Evolutionary conservation across 1,140 invertebrate genomes (phyloP), one percentile per base, ranked within the genome.

Genomic region (Drosophila rhopaloa): DNA sequence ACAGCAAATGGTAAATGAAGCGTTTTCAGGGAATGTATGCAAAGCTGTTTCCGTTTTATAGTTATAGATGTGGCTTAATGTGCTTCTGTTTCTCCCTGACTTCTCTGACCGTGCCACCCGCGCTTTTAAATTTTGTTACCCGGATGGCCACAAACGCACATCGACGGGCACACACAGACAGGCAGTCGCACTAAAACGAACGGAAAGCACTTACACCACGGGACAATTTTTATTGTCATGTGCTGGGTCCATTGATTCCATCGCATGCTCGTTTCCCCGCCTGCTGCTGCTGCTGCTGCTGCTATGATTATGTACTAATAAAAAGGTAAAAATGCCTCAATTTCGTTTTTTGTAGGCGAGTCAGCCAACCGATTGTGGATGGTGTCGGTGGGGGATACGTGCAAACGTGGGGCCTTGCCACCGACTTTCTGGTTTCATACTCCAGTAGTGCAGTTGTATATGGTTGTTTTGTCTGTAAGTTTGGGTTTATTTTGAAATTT

Each of bases 301-400:
- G 40, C 48, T 14, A 54, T 41, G 35, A 46, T 57, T 60, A 38
- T 63, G 46, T 59, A 76, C 74, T 54, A 71, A 76, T 70, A 77
- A 70, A 77, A 77, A 77, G 56, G 65, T 77, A 77, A 77, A 77
- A 77, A 77, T 70, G 73, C 75, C 75, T 77, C 75, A 70, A 77
- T 77, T 77, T 70, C 63, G 43, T n/a, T 50, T 57, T 51, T 66
- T 66, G 24, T 47, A 51, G 70, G 44, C 67, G 55, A 73, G 65
- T 32, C 72, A 76, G 59, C 72, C 58, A 65, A 65, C 43, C 74
- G 75, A 57, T 77, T 77, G 51, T 61, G 63, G 58, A 62, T 43
- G 44, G 4, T 24, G 24, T 24, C 24, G 24, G 24, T 24, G 24
- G 24, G 24, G 24, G 24, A 24, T 24, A 24, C 24, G 24, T 24